These are phyloP conservation scores for Dolichopus griseipennis DNA, from an alignment of 2,888 invertebrate species.

Conservation along the genomic window DNA sequence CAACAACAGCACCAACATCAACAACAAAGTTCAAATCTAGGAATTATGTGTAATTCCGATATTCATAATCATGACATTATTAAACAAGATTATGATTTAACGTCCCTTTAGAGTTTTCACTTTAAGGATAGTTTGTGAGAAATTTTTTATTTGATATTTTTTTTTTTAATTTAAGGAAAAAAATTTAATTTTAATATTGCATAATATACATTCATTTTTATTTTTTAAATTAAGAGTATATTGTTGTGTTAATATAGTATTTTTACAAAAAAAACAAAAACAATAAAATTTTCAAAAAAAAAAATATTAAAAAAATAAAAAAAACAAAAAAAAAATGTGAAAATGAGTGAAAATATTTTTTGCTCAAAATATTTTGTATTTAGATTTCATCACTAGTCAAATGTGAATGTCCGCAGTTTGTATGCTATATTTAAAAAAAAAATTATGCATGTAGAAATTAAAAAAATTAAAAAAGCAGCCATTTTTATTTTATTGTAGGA, in stretches of 20 bases:
- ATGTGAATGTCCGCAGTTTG: background rate
- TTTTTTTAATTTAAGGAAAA: too few species aligned
- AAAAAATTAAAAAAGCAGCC: too few species aligned
- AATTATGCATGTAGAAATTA: too few species aligned
- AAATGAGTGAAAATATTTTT: constrained; percentile 1
- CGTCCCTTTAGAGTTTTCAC: background rate
- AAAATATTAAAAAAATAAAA: background rate
- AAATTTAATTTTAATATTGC: too few species aligned
- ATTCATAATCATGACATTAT: constrained; percentile 4
- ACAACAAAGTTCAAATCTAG: constrained; percentile 1
- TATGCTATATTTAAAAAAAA: background rate
- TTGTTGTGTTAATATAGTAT: background rate
- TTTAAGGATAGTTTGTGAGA: background rate
- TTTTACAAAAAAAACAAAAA: too few species aligned
- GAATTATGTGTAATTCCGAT: background rate
- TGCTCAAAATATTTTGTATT: background rate
- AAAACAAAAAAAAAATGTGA: background rate
- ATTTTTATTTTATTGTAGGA: too few species aligned
- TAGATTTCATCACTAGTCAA: constrained; percentile 5
- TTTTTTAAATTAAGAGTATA: background rate
- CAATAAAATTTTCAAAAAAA: too few species aligned
- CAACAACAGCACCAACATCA: background rate
- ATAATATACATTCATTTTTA: background rate
- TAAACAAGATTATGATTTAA: background rate
- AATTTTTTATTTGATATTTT: background rate